Conservation (phyloP, 2,113 vertebrate species). For the Nicator chloris region DNA sequence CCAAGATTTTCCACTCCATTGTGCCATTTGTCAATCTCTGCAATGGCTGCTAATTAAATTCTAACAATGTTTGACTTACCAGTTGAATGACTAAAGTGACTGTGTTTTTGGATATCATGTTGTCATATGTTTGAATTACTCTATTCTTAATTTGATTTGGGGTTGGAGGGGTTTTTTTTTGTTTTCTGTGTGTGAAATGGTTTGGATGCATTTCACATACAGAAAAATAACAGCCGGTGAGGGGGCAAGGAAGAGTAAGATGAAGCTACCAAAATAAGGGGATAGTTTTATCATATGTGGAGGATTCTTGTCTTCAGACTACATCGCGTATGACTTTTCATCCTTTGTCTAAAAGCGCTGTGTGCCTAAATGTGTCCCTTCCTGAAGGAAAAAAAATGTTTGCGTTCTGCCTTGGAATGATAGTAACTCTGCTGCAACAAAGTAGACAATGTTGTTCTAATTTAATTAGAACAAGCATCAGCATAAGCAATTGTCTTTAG, state of each 20-base stretch:
- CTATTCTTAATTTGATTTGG: constrained; percentile 14
- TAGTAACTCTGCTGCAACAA: neutral
- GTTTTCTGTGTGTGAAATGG: neutral
- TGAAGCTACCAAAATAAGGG: constrained; percentile 14
- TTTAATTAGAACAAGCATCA: neutral
- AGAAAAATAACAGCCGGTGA: constrained; percentile 65
- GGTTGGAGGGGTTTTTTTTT: neutral
- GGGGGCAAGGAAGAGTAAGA: constrained; percentile 38
- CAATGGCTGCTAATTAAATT: neutral
- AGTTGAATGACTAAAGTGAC: neutral
- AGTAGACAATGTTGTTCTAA: too few species aligned
- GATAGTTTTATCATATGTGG: neutral
- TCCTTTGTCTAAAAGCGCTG: neutral
- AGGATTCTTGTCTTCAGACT: neutral
- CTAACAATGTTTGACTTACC: neutral
- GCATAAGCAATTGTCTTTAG: neutral
- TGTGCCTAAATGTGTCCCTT: neutral
- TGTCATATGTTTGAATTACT: constrained; percentile 9
- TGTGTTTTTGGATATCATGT: neutral
- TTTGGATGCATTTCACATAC: constrained; percentile 18
- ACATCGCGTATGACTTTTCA: neutral
- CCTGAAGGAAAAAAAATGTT: neutral
- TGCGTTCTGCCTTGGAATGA: neutral
- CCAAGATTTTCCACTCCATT: neutral
- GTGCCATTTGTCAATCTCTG: neutral